phyloP scores from a whole-genome alignment of 2,113 vertebrate species.

The Oenanthe oenanthe region DNA sequence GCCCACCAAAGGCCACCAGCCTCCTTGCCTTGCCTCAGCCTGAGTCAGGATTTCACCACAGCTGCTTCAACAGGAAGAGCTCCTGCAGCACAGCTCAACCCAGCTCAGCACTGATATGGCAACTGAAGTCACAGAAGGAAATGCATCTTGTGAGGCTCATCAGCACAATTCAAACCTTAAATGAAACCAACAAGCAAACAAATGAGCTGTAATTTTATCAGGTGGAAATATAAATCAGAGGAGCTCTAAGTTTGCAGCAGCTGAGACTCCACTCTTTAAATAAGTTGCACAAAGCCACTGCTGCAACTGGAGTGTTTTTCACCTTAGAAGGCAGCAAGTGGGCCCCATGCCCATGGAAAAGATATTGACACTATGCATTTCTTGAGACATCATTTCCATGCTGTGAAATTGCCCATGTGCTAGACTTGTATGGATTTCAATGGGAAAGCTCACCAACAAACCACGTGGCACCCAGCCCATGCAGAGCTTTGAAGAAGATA shows the following conservation, averaged over 20 bases:
- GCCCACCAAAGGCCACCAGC: not conserved
- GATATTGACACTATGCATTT: not conserved
- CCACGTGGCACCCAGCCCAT: not conserved
- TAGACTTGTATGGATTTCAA: constrained; percentile 44
- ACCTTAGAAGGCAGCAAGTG: constrained; percentile 19
- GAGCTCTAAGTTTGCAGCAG: not conserved
- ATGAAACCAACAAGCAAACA: constrained; percentile 53
- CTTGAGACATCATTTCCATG: constrained; percentile 26
- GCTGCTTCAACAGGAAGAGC: not conserved
- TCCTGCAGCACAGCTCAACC: not conserved
- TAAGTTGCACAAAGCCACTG: not conserved
- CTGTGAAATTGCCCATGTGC: constrained; percentile 35
- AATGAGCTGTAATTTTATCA: constrained; percentile 39
- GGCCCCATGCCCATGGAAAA: constrained; percentile 18
- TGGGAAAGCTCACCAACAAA: constrained; percentile 2
- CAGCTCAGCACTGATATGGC: not conserved
- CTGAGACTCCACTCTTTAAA: constrained; percentile 23
- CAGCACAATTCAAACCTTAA: constrained; percentile 54
- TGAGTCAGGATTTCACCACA: not conserved
- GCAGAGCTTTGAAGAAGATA: constrained; percentile 6
- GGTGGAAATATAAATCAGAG: constrained; percentile 53
- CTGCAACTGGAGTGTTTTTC: constrained; percentile 8
- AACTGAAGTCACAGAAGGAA: not conserved
- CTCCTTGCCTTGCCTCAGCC: not conserved
- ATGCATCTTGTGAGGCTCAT: constrained; percentile 33